Evolutionary conservation across 2,113 vertebrate genomes (phyloP).

Genomic region (Apaloderma vittatum): DNA sequence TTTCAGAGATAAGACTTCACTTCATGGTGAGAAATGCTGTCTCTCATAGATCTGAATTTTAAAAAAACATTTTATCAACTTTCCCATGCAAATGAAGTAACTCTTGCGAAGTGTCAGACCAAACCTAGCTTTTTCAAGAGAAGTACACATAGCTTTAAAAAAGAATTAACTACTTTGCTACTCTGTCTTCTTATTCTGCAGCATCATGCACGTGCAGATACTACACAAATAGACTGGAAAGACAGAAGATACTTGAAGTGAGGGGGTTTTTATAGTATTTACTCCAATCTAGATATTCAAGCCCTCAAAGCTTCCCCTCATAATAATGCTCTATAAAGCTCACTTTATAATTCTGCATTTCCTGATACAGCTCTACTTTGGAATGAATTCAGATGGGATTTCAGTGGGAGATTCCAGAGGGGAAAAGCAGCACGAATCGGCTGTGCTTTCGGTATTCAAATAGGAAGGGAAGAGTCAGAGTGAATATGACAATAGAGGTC

Average conservation of each 20-base stretch:
- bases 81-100: conserved; percentile 11
- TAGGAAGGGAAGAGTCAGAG: not conserved
- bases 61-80: not conserved
- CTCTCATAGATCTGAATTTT: not conserved
- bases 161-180: not conserved
- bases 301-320: not conserved
- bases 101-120: not conserved
- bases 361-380: not conserved
- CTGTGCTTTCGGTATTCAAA: not conserved
- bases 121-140: not conserved
- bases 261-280: not conserved
- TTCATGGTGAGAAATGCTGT: not conserved
- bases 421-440: not conserved
- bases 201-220: not conserved
- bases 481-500: not conserved
- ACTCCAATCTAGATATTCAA: not conserved
- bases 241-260: not conserved
- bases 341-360: not conserved
- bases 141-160: not conserved
- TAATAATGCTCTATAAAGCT: not conserved
- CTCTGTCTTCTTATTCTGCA: not conserved
- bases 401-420: not conserved
- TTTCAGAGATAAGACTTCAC: conserved; percentile 28
- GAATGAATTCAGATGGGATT: not conserved
- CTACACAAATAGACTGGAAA: not conserved